Conservation (phyloP, 2,113 vertebrate species). For the Chroicocephalus ridibundus region DNA sequence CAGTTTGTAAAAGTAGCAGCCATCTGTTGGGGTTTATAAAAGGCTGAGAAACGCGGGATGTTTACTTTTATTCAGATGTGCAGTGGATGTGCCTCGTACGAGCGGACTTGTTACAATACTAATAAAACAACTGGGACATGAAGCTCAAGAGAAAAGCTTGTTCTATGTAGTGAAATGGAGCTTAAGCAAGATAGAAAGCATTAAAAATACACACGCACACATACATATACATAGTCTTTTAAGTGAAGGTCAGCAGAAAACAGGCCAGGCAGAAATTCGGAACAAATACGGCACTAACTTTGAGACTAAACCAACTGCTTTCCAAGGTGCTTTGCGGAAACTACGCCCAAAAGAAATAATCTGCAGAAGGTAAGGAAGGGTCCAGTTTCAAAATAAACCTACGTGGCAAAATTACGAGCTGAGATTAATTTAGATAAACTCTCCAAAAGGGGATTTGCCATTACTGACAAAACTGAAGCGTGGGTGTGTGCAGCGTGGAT, state of each 20-base stretch:
- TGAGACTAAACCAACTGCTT: neutral
- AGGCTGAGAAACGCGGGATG: constrained; percentile 58
- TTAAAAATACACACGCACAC: neutral
- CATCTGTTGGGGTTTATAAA: constrained; percentile 46
- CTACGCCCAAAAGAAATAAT: neutral
- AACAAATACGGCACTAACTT: neutral
- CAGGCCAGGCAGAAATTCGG: neutral
- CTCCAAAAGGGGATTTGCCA: neutral
- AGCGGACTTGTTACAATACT: neutral
- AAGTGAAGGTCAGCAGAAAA: constrained; percentile 16
- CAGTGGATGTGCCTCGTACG: neutral
- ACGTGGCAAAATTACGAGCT: neutral
- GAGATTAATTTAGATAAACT: neutral
- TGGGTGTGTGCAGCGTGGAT: rapidly evolving
- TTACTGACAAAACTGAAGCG: neutral
- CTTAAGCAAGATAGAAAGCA: neutral
- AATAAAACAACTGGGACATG: constrained; percentile 8
- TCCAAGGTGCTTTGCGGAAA: neutral
- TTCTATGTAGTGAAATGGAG: neutral
- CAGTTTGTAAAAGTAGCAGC: constrained; percentile 50
- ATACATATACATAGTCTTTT: neutral
- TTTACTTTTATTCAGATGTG: constrained; percentile 48
- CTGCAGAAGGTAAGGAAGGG: neutral
- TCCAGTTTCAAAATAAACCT: neutral
- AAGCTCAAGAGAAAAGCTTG: neutral